Percentiles rank a stretch among this genome's conserved stretches.
Evolutionary conservation across 2,113 vertebrate genomes (phyloP).

Genomic region (Hydrolagus affinis): DNA sequence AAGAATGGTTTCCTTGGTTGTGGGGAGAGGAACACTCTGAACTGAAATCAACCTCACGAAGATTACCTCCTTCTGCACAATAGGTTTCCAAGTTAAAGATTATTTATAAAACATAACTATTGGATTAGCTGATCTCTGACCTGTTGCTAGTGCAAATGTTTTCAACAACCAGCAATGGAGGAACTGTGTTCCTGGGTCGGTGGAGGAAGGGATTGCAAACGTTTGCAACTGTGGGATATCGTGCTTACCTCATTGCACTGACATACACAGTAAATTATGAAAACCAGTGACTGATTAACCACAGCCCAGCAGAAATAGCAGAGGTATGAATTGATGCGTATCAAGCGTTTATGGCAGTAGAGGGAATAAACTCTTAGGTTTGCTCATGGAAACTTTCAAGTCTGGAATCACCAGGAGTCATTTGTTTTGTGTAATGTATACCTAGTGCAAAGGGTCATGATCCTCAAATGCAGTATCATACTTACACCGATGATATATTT

Average conservation of each 20-base stretch:
- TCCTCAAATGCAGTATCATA: neutral
- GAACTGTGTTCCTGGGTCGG: neutral
- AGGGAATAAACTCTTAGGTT: neutral
- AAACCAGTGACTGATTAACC: neutral
- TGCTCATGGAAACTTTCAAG: neutral
- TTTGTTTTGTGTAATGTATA: constrained; percentile 20
- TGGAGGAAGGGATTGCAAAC: neutral
- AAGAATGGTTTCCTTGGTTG: too few species aligned
- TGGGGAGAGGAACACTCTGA: too few species aligned
- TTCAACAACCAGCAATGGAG: neutral
- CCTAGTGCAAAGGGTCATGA: constrained; percentile 1
- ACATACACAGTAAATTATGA: neutral
- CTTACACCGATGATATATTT: neutral
- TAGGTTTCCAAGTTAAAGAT: too few species aligned
- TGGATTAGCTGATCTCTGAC: too few species aligned
- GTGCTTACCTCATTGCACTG: neutral
- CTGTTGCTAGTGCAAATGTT: too few species aligned
- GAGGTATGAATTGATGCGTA: neutral
- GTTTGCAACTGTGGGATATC: neutral
- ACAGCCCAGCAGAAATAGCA: neutral
- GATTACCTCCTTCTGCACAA: too few species aligned
- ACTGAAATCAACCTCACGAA: too few species aligned
- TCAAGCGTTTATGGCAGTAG: neutral
- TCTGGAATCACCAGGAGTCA: neutral
- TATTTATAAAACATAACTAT: too few species aligned